Percentiles rank a stretch among this genome's conserved stretches.
phyloP scores from a whole-genome alignment of 2,888 invertebrate species.

The Crossocerus cetratus region DNA sequence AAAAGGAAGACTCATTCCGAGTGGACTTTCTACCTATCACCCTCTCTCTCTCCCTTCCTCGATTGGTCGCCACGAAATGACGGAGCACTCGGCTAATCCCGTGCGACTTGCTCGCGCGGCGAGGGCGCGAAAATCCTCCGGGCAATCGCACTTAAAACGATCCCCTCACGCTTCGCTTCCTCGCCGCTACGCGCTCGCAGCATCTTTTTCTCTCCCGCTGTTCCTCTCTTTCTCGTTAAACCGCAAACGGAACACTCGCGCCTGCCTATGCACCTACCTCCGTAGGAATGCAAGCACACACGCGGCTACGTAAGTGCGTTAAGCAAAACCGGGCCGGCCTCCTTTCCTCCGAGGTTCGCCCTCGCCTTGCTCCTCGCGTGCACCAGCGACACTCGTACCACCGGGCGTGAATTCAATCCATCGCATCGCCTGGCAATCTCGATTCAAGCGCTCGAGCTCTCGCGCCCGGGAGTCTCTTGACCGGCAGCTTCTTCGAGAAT shows the following conservation, averaged over 20 bases:
- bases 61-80: conserved; percentile 52
- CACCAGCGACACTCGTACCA: conserved; percentile 19
- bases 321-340: conserved; percentile 13
- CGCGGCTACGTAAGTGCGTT: not conserved
- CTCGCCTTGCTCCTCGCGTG: conserved; percentile 9
- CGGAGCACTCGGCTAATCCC: conserved; percentile 70
- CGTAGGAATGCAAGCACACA: conserved; percentile 15
- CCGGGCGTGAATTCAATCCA: not conserved
- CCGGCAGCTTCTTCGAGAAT: not conserved
- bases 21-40: not conserved
- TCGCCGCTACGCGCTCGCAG: conserved; percentile 5
- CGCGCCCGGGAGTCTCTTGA: no score
- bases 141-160: conserved; percentile 48
- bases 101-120: conserved; percentile 66
- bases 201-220: conserved; percentile 12
- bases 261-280: not conserved
- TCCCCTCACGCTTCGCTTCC: conserved; percentile 46
- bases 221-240: conserved; percentile 24
- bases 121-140: conserved; percentile 67
- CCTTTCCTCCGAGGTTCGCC: conserved; percentile 24
- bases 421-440: not conserved
- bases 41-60: not conserved
- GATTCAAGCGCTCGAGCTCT: not conserved
- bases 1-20: not conserved
- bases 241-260: conserved; percentile 36